A percentile compares a stretch with the other conserved stretches of the same genome.
Evolutionary conservation across 2,797 vertebrate species (phyloP).

Genomic region (Caiman crocodilus): DNA sequence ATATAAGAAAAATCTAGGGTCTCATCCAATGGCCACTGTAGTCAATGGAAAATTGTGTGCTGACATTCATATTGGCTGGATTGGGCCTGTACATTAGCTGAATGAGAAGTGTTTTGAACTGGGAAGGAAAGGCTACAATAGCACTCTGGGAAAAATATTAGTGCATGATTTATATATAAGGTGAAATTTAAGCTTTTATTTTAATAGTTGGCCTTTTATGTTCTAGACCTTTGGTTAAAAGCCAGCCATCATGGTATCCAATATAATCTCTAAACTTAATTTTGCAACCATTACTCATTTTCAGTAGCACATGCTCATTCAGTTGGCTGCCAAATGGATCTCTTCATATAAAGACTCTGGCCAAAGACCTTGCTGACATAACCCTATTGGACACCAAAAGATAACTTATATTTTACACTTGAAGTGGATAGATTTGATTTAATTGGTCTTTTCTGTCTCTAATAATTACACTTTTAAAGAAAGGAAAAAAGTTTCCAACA

Average conservation of each 20-base stretch:
- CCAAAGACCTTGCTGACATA: not conserved
- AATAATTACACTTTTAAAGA: not conserved
- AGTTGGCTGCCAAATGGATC: not conserved
- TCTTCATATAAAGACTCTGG: not conserved
- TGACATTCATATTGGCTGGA: slow-evolving; percentile 12
- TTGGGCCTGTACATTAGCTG: slow-evolving; percentile 24
- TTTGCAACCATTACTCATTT: slow-evolving; percentile 48
- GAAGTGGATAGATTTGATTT: not conserved
- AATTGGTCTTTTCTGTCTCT: not conserved
- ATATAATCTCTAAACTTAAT: not conserved
- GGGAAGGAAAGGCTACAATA: slow-evolving; percentile 36
- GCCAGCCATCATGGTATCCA: slow-evolving; percentile 15
- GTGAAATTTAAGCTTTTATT: slow-evolving; percentile 27
- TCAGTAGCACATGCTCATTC: slow-evolving; percentile 35
- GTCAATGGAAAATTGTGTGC: slow-evolving; percentile 40
- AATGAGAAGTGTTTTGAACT: slow-evolving; percentile 6
- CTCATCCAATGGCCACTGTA: slow-evolving; percentile 54
- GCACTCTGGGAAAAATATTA: slow-evolving; percentile 11
- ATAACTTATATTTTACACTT: not conserved
- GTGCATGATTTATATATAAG: slow-evolving; percentile 10
- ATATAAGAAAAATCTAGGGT: slow-evolving; percentile 47
- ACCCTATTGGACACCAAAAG: not conserved
- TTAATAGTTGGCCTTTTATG: slow-evolving; percentile 2
- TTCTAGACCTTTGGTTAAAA: not conserved
- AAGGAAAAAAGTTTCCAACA: not conserved